Conservation (phyloP, 2,113 vertebrate species). For the Calyptomena viridis region DNA sequence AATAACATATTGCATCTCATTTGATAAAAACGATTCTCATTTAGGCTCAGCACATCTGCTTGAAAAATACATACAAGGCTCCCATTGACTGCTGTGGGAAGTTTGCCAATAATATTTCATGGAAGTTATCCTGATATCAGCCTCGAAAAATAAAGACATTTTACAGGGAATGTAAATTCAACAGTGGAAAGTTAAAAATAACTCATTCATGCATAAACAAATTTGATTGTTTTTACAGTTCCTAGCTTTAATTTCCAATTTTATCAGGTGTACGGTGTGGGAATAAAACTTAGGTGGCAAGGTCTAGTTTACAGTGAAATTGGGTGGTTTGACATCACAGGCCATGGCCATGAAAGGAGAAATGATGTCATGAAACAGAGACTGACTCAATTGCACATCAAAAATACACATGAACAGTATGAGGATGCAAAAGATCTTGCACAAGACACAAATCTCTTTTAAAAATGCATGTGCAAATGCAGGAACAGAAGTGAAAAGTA, state of each 20-base stretch:
- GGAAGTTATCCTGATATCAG: constrained; percentile 23
- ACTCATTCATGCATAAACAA: not conserved
- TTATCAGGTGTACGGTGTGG: not conserved
- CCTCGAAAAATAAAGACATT: not conserved
- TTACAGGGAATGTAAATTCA: not conserved
- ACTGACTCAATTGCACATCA: not conserved
- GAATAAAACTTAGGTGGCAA: not conserved
- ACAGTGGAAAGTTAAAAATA: not conserved
- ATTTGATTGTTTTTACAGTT: not conserved
- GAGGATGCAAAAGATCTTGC: not conserved
- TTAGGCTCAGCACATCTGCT: constrained; percentile 46
- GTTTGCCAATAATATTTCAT: constrained; percentile 47
- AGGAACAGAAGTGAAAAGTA: not conserved
- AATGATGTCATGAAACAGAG: not conserved
- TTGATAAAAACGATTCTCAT: constrained; percentile 15
- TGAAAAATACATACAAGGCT: constrained; percentile 49
- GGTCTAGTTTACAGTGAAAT: not conserved
- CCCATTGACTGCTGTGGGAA: constrained; percentile 20
- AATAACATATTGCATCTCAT: constrained; percentile 2
- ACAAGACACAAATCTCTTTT: constrained; percentile 2
- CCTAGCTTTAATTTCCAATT: not conserved
- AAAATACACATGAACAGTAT: not conserved
- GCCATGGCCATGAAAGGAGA: not conserved
- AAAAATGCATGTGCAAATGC: not conserved
- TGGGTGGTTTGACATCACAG: not conserved